Conservation (phyloP, 92 coral and sea anemone genomes). For the Isaurus tuberculatus region DNA sequence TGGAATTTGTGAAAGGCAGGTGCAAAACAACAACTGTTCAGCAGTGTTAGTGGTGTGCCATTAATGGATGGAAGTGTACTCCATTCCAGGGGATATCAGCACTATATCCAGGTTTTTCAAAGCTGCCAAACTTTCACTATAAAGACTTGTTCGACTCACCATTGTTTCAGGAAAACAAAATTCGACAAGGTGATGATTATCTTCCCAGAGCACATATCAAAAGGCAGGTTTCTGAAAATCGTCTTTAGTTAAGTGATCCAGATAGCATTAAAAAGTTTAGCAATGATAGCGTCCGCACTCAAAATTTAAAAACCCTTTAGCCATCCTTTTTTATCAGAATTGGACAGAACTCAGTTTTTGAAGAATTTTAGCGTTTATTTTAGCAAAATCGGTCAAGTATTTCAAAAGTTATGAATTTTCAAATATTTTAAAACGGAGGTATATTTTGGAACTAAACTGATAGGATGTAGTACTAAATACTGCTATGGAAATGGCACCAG, state of each 20-base stretch:
- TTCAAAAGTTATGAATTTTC: constrained; percentile 29
- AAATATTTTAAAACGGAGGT: constrained; percentile 6
- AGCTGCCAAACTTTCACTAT: constrained; percentile 42
- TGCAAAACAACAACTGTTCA: constrained; percentile 44
- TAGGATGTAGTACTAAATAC: constrained; percentile 10
- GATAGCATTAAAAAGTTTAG: constrained; percentile 34
- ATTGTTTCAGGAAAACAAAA: constrained; percentile 36
- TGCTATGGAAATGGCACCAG: constrained; percentile 13
- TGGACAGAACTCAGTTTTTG: constrained; percentile 24
- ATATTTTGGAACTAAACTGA: constrained; percentile 21
- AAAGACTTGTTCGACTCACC: constrained; percentile 44
- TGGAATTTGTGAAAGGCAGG: constrained; percentile 53
- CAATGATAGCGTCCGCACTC: constrained; percentile 5
- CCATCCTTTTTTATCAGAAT: not conserved
- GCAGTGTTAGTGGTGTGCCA: constrained; percentile 44
- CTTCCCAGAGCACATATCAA: constrained; percentile 38
- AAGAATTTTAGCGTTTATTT: constrained; percentile 33
- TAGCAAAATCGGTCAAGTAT: constrained; percentile 18
- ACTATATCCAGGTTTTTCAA: constrained; percentile 39
- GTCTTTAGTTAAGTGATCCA: constrained; percentile 25
- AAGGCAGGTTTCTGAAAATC: constrained; percentile 34
- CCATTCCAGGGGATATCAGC: constrained; percentile 32
- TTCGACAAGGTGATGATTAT: constrained; percentile 36
- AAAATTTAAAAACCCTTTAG: not conserved
- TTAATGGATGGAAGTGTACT: constrained; percentile 42